Evolutionary conservation across 2,113 vertebrate genomes (phyloP).

Genomic region (Campylorhamphus procurvoides): DNA sequence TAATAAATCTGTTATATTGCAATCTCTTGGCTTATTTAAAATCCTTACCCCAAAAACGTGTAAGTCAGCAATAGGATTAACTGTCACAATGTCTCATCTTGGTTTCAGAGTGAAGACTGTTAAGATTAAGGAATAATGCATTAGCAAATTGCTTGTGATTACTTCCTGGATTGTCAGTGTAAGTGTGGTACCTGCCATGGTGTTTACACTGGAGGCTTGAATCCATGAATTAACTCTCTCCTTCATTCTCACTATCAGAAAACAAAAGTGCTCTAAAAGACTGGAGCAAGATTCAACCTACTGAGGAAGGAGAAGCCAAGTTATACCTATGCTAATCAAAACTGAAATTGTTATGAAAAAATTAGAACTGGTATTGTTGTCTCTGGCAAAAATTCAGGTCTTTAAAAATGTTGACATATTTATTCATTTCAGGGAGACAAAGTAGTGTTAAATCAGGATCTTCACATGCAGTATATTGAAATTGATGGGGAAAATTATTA

Average conservation of each 20-base stretch:
- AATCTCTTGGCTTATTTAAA: background rate
- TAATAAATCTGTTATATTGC: background rate
- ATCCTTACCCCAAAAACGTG: background rate
- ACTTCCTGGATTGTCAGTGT: background rate
- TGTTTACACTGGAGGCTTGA: background rate
- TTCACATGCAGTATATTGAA: background rate
- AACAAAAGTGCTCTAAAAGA: background rate
- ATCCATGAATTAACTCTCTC: background rate
- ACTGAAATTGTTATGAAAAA: background rate
- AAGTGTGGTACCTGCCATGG: background rate
- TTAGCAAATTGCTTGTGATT: background rate
- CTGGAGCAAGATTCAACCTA: background rate
- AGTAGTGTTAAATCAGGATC: background rate
- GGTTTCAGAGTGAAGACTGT: background rate
- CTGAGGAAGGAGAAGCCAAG: background rate
- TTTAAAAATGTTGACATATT: background rate
- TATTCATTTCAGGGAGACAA: background rate
- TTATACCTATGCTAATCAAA: background rate
- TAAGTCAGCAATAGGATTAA: background rate
- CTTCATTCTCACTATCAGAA: background rate
- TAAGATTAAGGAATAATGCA: background rate
- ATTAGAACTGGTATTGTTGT: accelerated
- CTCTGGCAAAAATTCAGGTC: background rate
- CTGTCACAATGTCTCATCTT: background rate
- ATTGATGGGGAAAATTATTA: background rate